Evolutionary conservation across 2,888 invertebrate species (phyloP).

Genomic region (Laspeyria flexula): DNA sequence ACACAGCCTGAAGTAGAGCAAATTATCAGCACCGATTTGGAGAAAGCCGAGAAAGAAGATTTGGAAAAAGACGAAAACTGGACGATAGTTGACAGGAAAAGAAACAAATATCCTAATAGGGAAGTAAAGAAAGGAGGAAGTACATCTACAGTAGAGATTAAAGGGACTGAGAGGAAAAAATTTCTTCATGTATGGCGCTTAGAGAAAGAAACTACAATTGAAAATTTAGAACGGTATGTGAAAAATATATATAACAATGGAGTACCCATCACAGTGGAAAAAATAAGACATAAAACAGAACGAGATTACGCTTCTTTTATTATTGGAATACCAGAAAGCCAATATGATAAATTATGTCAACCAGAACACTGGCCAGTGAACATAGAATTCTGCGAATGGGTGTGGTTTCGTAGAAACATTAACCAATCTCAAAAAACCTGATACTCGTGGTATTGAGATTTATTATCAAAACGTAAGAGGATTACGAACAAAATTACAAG

Average conservation of each 20-base stretch:
- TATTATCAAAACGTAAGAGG: constrained; percentile 15
- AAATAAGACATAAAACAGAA: constrained; percentile 38
- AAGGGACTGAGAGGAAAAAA: not conserved
- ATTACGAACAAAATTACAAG: constrained; percentile 6
- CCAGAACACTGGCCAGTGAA: constrained; percentile 32
- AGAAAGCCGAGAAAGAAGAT: too few species aligned
- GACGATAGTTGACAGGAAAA: too few species aligned
- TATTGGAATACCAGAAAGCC: constrained; percentile 25
- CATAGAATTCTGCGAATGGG: constrained; percentile 36
- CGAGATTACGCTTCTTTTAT: constrained; percentile 24
- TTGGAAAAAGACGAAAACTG: too few species aligned
- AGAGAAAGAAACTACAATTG: not conserved
- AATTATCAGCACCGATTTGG: too few species aligned
- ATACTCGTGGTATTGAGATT: too few species aligned
- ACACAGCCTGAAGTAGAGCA: too few species aligned
- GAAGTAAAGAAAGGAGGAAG: not conserved
- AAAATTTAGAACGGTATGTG: not conserved
- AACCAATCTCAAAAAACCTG: too few species aligned
- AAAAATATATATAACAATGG: not conserved
- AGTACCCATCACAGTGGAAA: constrained; percentile 17
- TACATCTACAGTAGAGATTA: not conserved
- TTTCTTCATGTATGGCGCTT: not conserved
- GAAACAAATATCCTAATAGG: too few species aligned
- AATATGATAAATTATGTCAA: constrained; percentile 25
- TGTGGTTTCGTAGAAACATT: constrained; percentile 36